Base-by-base conservation (phyloP, 2,113 vertebrate species). In the Amphiprion percula region DNA sequence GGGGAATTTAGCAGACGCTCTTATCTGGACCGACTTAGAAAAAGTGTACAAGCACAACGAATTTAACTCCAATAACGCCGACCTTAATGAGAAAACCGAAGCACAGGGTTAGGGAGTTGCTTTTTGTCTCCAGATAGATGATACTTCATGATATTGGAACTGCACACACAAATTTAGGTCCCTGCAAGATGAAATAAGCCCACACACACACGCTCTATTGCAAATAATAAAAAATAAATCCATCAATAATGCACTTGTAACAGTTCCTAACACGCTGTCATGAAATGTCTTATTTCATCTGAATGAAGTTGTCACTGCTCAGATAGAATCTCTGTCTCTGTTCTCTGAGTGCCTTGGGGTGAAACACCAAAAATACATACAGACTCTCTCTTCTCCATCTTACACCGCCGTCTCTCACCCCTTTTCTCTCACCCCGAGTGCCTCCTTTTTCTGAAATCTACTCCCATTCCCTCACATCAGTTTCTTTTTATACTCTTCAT, bases 1-100 rank as follows among this genome's bases (percentile, higher is more conserved):
- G 52, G 52, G 26, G 63, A 74, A 23, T 66, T 73, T 49, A 56
- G 67, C 80, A 19, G 67, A 66, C 12, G 49, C 66, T 74, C n/a
- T 74, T 44, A 53, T 72, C 37, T 23, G 14, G 39, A 71, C 60
- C 17, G n/a, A 66, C 47, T 61, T 30, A 14, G 14, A 62, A 24
- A 50, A 12, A 15, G 16, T 19, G 39, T 1, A 21, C 2, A 0
- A 56, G 28, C 30, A 5, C 5, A 1, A 44, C 4, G 4, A 52
- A 14, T 55, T 76, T n/a, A 53, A 39, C 41, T 44, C 53, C 5
- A 50, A 54, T 15, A 55, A 21, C 2, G 1, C 2, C 8, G 17
- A 67, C 39, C 2, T 64, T 24, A 19, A 59, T 65, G 78, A 46
- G 30, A 41, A 44, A 54, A 66, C 3, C 11, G 70, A 2, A 21